These are phyloP conservation scores for Coptodon rendalli DNA, from an alignment of 2,113 vertebrate species.

Conservation along the genomic window DNA sequence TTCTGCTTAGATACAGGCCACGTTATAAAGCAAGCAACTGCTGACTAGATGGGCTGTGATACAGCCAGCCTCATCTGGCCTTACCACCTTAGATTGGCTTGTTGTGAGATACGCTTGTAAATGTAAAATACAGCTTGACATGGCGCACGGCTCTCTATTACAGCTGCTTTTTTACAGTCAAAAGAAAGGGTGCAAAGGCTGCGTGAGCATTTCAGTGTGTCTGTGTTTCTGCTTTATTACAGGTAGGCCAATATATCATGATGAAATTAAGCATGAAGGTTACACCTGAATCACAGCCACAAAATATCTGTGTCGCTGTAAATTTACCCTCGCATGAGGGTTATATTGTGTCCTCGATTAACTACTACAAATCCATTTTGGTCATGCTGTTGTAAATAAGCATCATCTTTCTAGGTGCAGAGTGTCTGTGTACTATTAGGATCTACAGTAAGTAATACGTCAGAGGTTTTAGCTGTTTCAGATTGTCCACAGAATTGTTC, in stretches of 20 bases:
- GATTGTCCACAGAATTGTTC: not conserved
- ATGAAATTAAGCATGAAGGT: slow-evolving; percentile 23
- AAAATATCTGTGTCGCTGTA: not conserved
- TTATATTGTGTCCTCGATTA: not conserved
- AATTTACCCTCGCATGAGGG: not conserved
- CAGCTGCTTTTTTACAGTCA: slow-evolving; percentile 28
- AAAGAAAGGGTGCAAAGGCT: not conserved
- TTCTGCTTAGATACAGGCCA: slow-evolving; percentile 56
- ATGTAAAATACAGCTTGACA: slow-evolving; percentile 56
- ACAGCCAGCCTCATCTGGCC: slow-evolving; percentile 33
- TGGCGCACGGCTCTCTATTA: slow-evolving; percentile 14
- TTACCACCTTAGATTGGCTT: slow-evolving; percentile 31
- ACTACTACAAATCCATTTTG: not conserved
- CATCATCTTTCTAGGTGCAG: not conserved
- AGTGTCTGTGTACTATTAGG: not conserved
- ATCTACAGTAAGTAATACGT: not conserved
- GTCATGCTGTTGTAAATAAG: not conserved
- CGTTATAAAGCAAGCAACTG: slow-evolving; percentile 33
- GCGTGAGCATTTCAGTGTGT: not conserved
- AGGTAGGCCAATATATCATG: slow-evolving; percentile 10
- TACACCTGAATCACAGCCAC: not conserved
- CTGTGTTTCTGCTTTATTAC: slow-evolving; percentile 21
- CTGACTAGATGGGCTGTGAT: slow-evolving; percentile 43
- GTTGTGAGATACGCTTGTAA: slow-evolving; percentile 45
- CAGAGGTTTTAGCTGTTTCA: not conserved